phyloP scores from a whole-genome alignment of 1,140 invertebrate species.

The Battus philenor region DNA sequence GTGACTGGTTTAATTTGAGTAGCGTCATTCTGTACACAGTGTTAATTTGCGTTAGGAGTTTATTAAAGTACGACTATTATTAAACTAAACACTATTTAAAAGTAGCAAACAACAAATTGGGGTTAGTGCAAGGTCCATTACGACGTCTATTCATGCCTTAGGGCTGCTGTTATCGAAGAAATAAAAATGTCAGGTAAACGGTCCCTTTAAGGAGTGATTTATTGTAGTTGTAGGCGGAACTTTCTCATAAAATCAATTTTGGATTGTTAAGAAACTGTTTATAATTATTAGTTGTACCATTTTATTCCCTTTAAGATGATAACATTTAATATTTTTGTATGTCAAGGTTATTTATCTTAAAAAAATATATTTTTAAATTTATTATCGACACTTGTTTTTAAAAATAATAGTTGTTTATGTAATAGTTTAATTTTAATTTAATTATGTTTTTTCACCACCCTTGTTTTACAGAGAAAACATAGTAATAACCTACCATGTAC shows the following conservation, averaged over 20 bases:
- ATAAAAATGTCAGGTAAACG: constrained; percentile 10
- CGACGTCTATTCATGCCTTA: constrained; percentile 20
- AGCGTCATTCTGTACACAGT: constrained; percentile 37
- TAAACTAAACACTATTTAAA: constrained; percentile 32
- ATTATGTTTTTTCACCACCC: too few relatives aligned
- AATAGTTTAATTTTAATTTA: too few relatives aligned
- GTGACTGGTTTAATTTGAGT: constrained; percentile 21
- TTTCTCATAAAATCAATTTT: constrained; percentile 4
- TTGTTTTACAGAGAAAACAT: too few relatives aligned
- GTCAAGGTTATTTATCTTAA: too few relatives aligned
- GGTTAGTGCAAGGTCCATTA: constrained; percentile 52
- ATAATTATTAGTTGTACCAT: too few relatives aligned
- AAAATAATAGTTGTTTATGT: too few relatives aligned
- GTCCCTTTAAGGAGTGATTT: not conserved
- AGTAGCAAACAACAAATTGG: constrained; percentile 49
- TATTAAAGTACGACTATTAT: constrained; percentile 46
- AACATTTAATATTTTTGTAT: too few relatives aligned
- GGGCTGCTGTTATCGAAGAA: constrained; percentile 24
- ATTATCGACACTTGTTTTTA: too few relatives aligned
- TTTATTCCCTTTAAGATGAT: too few relatives aligned
- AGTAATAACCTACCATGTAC: too few relatives aligned
- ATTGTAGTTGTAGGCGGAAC: not conserved
- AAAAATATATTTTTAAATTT: too few relatives aligned
- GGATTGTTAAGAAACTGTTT: constrained; percentile 1
- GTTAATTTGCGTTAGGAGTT: constrained; percentile 54